Percentiles rank a stretch among this genome's conserved stretches.
Evolutionary conservation across 2,797 vertebrate species (phyloP).

Genomic region (Pseudochaenichthys georgianus): DNA sequence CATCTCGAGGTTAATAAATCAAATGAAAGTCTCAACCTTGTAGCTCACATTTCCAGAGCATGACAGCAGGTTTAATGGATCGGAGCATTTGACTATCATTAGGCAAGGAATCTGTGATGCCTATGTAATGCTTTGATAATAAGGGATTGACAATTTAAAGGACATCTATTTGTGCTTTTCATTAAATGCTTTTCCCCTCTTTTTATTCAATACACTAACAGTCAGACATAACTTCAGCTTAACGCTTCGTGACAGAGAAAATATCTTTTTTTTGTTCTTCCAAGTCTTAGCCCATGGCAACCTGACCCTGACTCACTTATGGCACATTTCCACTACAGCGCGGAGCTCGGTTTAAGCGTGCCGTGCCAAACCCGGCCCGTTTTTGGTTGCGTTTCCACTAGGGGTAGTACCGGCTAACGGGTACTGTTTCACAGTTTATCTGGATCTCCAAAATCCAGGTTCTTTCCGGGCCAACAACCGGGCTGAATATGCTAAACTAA

Average conservation of each 20-base stretch:
- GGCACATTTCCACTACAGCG: too few relatives aligned
- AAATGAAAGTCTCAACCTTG: constrained; percentile 33
- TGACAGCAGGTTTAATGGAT: constrained; percentile 59
- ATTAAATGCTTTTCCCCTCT: background rate
- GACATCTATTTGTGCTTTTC: constrained; percentile 11
- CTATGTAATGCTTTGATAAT: constrained; percentile 51
- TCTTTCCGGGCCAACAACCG: too few relatives aligned
- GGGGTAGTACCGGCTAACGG: too few relatives aligned
- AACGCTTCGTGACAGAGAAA: background rate
- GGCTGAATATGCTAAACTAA: too few relatives aligned
- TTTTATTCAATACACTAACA: constrained; percentile 3
- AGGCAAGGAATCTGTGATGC: constrained; percentile 18
- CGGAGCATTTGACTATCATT: constrained; percentile 37
- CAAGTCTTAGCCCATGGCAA: constrained; percentile 10
- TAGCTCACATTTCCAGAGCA: constrained; percentile 48
- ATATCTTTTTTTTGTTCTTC: background rate
- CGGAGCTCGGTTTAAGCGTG: too few relatives aligned
- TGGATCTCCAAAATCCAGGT: too few relatives aligned
- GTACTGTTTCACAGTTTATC: too few relatives aligned
- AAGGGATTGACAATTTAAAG: constrained; percentile 37
- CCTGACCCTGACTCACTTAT: constrained; percentile 5
- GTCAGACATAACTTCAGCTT: constrained; percentile 12
- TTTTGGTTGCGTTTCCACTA: too few relatives aligned
- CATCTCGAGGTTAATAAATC: constrained; percentile 38
- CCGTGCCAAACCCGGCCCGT: too few relatives aligned